Evolutionary conservation across 2,113 vertebrate species (phyloP).

Genomic region (Dermatemys mawii): DNA sequence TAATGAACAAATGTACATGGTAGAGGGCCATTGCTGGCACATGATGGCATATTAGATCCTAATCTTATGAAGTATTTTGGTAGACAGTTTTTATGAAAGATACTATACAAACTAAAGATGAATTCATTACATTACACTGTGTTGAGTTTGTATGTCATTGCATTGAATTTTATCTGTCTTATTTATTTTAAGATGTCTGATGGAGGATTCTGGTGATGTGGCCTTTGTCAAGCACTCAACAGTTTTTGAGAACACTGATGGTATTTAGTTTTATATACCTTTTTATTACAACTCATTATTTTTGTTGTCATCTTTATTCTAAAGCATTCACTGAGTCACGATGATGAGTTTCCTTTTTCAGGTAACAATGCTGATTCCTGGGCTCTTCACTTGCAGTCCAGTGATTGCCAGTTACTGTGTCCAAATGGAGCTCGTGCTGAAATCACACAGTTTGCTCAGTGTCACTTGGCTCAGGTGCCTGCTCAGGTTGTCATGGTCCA

Average conservation of each 20-base stretch:
- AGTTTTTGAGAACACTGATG: slow-evolving; percentile 90
- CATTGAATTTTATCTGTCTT: background rate
- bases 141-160: background rate
- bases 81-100: background rate
- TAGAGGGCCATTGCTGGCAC: too few species aligned
- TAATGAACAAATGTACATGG: slow-evolving; percentile 36
- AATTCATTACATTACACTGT: background rate
- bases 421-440: slow-evolving; percentile 86
- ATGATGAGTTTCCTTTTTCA: slow-evolving; percentile 53
- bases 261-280: slow-evolving; percentile 65
- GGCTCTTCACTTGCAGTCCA: slow-evolving; percentile 78
- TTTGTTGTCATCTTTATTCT: background rate
- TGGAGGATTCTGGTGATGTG: slow-evolving; percentile 84
- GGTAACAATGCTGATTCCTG: slow-evolving; percentile 84
- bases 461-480: slow-evolving; percentile 89
- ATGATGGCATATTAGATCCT: background rate
- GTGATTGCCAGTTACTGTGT: slow-evolving; percentile 92
- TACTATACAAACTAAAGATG: background rate
- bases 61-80: background rate
- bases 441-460: slow-evolving; percentile 84
- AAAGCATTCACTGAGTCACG: background rate
- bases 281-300: background rate
- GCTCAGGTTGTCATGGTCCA: slow-evolving; percentile 92
- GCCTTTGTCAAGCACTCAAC: slow-evolving; percentile 95
- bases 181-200: slow-evolving; percentile 86